Conservation (phyloP, 2,113 vertebrate genomes). For the Dryoscopus gambensis region DNA sequence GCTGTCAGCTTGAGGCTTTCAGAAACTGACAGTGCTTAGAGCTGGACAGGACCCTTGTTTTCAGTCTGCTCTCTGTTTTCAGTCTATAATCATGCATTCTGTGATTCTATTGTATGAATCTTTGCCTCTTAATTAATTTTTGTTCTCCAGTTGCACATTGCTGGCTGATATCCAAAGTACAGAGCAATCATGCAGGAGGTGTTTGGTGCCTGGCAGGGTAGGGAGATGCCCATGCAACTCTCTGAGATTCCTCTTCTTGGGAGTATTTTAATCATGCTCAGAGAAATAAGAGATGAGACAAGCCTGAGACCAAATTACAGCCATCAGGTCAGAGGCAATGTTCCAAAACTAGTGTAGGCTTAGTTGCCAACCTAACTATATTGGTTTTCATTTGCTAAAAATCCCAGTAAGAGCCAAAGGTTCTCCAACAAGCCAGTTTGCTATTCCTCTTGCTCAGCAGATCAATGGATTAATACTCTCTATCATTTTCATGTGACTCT, state of each 20-base stretch:
- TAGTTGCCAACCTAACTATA: neutral
- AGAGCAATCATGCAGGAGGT: neutral
- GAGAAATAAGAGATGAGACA: neutral
- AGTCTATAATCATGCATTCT: neutral
- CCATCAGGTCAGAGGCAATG: neutral
- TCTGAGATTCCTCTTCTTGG: neutral
- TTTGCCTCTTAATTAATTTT: neutral
- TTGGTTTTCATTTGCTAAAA: neutral
- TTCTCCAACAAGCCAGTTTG: neutral
- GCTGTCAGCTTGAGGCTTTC: neutral
- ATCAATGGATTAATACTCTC: conserved; percentile 6
- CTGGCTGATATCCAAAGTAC: neutral
- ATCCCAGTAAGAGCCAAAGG: neutral
- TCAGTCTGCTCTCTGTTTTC: neutral
- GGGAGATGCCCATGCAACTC: neutral
- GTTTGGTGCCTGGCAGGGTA: neutral
- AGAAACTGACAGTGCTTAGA: neutral
- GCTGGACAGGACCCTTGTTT: neutral
- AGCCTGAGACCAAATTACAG: neutral
- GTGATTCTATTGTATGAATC: neutral
- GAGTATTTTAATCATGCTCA: neutral
- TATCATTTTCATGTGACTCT: neutral
- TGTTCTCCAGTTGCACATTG: neutral
- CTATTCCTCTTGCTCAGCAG: neutral
- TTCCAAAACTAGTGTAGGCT: neutral